Evolutionary conservation across 2,113 vertebrate species (phyloP).

Genomic region (Pycnonotus jocosus): DNA sequence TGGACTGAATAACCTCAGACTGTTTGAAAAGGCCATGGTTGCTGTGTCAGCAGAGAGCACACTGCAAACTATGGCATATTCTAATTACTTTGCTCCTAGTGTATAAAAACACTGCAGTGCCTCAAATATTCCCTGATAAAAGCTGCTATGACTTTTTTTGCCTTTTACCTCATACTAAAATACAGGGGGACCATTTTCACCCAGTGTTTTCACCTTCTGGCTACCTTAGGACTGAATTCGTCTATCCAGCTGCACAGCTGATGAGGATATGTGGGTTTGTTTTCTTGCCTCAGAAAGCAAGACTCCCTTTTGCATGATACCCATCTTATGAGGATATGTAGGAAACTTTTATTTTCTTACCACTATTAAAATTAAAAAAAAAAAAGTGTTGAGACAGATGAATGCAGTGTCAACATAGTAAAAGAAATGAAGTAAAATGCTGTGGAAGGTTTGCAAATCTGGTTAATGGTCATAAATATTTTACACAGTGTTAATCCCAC

Average conservation of each 20-base stretch:
- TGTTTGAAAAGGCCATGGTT: slow-evolving; percentile 22
- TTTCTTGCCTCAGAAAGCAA: background rate
- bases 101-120: background rate
- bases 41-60: background rate
- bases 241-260: background rate
- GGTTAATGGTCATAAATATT: background rate
- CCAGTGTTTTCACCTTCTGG: background rate
- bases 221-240: background rate
- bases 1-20: background rate
- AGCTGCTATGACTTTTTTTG: background rate
- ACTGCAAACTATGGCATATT: background rate
- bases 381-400: background rate
- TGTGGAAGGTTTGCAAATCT: background rate
- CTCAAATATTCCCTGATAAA: background rate
- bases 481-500: background rate
- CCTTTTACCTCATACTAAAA: background rate
- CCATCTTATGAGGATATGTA: background rate
- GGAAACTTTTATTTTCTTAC: background rate
- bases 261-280: background rate
- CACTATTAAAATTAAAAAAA: background rate
- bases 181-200: background rate
- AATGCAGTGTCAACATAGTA: background rate
- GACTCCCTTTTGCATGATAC: background rate
- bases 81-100: background rate
- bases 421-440: background rate